Evolutionary conservation across 1,140 invertebrate species (phyloP).

Genomic region (Macrosteles quadrilineatus): DNA sequence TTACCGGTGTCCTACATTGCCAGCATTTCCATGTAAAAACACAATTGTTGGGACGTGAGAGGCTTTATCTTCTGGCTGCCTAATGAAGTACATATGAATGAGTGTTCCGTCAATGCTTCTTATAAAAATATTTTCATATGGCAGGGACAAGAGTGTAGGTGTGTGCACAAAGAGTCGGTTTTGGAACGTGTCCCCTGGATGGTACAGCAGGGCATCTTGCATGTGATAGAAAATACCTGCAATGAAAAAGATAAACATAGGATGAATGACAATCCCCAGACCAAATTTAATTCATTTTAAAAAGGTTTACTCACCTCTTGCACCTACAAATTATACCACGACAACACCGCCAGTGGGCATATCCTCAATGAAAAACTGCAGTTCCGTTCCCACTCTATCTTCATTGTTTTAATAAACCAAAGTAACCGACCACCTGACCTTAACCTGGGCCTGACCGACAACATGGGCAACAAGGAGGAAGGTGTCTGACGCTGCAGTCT

Average conservation of each 20-base stretch:
- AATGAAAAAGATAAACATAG: conserved; percentile 43
- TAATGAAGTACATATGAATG: conserved; percentile 85
- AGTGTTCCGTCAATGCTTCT: conserved; percentile 76
- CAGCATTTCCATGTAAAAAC: conserved; percentile 95
- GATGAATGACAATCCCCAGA: no score
- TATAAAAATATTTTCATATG: conserved; percentile 80
- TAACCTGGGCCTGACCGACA: no score
- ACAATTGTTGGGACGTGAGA: conserved; percentile 72
- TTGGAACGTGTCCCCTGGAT: conserved; percentile 84
- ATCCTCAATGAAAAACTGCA: not conserved
- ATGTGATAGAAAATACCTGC: conserved; percentile 79
- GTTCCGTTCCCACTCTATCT: not conserved
- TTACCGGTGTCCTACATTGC: conserved; percentile 93
- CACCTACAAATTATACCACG: no score
- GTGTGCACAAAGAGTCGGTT: conserved; percentile 83
- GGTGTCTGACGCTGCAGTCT: no score
- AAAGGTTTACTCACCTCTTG: not conserved
- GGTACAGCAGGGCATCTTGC: conserved; percentile 85
- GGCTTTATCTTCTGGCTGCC: conserved; percentile 67
- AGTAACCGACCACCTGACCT: no score
- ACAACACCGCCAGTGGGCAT: no score
- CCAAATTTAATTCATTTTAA: not conserved
- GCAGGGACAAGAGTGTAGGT: conserved; percentile 79
- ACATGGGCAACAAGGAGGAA: no score
- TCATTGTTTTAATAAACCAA: no score